Conservation (phyloP, 2,888 invertebrate genomes). For the Aricia artaxerxes region DNA sequence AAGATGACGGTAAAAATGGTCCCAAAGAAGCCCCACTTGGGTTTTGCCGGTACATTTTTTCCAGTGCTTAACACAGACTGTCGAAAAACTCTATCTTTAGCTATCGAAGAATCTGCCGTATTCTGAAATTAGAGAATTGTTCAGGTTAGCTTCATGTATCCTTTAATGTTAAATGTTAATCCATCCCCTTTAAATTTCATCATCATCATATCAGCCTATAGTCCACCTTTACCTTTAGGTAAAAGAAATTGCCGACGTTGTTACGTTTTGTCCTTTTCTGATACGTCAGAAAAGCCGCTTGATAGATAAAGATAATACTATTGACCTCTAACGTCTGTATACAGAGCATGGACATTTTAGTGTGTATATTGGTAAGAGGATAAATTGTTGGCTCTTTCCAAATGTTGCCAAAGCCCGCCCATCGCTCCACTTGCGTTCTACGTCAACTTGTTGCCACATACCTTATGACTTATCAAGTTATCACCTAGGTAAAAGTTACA, state of each 20-base stretch:
- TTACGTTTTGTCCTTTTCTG: too few species aligned
- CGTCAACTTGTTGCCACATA: neutral
- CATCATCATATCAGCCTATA: too few species aligned
- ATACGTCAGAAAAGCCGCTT: too few species aligned
- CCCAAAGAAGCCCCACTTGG: constrained; percentile 74
- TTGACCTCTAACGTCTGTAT: too few species aligned
- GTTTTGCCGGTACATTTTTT: constrained; percentile 56
- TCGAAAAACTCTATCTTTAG: constrained; percentile 60
- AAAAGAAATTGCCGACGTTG: too few species aligned
- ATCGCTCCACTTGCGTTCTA: neutral
- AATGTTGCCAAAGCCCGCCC: constrained; percentile 3
- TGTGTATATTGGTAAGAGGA: neutral
- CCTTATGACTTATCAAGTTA: neutral
- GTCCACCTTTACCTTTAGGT: too few species aligned
- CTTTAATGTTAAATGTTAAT: neutral
- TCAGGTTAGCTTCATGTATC: constrained; percentile 23
- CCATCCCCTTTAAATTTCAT: too few species aligned
- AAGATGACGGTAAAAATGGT: constrained; percentile 72
- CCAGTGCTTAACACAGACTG: constrained; percentile 57
- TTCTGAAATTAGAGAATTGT: constrained; percentile 53
- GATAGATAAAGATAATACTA: too few species aligned
- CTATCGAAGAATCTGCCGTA: constrained; percentile 63
- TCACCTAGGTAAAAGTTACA: neutral
- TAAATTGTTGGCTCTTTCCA: constrained; percentile 25
- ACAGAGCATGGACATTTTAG: too few species aligned